These are phyloP conservation scores for Torymus tubicola DNA, from an alignment of 2,888 invertebrate genomes.

Conservation along the genomic window DNA sequence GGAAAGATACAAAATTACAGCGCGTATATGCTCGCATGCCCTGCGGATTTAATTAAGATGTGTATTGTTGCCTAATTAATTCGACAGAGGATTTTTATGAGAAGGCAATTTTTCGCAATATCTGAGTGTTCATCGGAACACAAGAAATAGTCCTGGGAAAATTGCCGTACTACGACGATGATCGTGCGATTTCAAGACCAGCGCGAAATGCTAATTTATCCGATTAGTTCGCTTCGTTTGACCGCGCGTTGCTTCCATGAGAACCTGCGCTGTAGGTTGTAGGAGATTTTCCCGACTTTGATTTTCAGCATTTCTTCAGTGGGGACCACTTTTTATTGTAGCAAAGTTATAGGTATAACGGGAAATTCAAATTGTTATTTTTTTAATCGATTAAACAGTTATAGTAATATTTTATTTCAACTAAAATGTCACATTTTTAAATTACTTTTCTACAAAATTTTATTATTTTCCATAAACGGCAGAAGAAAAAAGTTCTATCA, in stretches of 20 bases:
- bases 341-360: too few species aligned
- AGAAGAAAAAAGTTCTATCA: too few species aligned
- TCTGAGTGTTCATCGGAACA: neutral
- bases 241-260: conserved; percentile 43
- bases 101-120: conserved; percentile 14
- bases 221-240: conserved; percentile 66
- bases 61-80: neutral
- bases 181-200: conserved; percentile 61
- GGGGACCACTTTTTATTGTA: too few species aligned
- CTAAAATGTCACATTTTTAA: too few species aligned
- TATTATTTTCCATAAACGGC: too few species aligned
- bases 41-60: neutral
- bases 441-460: too few species aligned
- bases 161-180: conserved; percentile 53
- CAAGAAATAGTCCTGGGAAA: conserved; percentile 56
- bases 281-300: neutral
- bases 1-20: too few species aligned
- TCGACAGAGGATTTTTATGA: conserved; percentile 5
- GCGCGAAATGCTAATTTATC: conserved; percentile 69
- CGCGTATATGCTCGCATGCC: neutral
- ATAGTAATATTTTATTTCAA: too few species aligned
- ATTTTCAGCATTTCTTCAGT: neutral
- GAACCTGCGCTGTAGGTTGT: conserved; percentile 21
- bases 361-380: too few species aligned
- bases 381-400: too few species aligned